phyloP scores from a whole-genome alignment of 1,140 invertebrate genomes.

The Megalopta genalis region DNA sequence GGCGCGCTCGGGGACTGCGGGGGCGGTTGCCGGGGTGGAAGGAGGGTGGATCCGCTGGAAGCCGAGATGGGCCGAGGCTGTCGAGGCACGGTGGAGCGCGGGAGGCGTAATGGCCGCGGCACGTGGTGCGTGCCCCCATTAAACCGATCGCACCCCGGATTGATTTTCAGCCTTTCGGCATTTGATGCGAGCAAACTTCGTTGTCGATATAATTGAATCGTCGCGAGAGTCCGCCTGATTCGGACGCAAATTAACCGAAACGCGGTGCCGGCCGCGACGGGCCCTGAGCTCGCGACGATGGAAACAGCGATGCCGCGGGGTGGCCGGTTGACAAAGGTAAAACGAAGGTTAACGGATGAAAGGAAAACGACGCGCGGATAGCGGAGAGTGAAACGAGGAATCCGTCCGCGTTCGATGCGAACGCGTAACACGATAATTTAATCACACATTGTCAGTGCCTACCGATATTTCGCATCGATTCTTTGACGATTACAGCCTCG shows the following conservation, averaged over 20 bases:
- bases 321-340: slow-evolving; percentile 3
- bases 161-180: slow-evolving; percentile 75
- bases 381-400: not conserved
- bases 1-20: slow-evolving; percentile 62
- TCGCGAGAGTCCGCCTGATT: slow-evolving; percentile 72
- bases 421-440: slow-evolving; percentile 58
- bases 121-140: slow-evolving; percentile 70
- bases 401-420: not conserved
- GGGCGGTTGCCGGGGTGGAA: slow-evolving; percentile 17
- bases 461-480: slow-evolving; percentile 52
- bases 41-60: slow-evolving; percentile 19
- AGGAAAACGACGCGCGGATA: not conserved
- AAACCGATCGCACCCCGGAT: slow-evolving; percentile 69
- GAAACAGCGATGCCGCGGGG: slow-evolving; percentile 47
- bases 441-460: slow-evolving; percentile 66
- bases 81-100: slow-evolving; percentile 30
- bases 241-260: slow-evolving; percentile 77
- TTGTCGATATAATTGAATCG: slow-evolving; percentile 77
- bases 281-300: slow-evolving; percentile 52
- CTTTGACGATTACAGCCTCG: slow-evolving; percentile 64
- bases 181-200: slow-evolving; percentile 75
- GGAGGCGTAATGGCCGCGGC: slow-evolving; percentile 64
- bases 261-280: slow-evolving; percentile 51
- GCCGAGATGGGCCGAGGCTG: slow-evolving; percentile 14
- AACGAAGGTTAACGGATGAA: not conserved